Evolutionary conservation across 2,797 vertebrate species (phyloP), one percentile per base, ranked within the genome.

Genomic region (Argya squamiceps): DNA sequence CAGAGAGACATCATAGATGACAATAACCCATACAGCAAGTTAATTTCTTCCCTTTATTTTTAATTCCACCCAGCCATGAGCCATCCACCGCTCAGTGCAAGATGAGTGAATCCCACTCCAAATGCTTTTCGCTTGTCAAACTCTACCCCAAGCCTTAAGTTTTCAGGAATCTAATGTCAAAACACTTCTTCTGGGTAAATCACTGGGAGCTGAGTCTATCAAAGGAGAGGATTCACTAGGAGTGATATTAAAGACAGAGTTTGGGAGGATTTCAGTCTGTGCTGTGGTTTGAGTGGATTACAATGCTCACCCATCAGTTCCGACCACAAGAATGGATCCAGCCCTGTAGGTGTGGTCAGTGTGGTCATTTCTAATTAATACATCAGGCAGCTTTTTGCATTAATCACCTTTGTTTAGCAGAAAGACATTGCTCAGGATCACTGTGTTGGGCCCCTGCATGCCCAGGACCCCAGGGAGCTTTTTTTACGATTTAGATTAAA

Each of bases 41-140:
- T 94, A 88, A 84, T 92, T 93, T 89, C 32, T 74, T 83, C 78
- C 41, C 44, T 88, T 70, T 92, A 83, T 96, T 96, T 97, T 97
- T 97, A 96, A 94, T 96, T 92, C 89, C 60, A 83, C 29, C 70
- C 84, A 93, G 77, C 92, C 30, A 29, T 5, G 50, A 95, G 80
- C 79, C 14, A 5, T 95, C 84, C 60, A 41, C 77, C 15, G 4
- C 24, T 89, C 65, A 82, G 75, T 53, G 36, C 78, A 82, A 95
- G 89, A 96, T 95, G 91, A 97, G 97, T 93, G 84, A 97, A 92
- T 91, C 82, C 43, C 73, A 63, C 82, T 87, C 56, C 80, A 79
- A 94, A 93, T 77, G 68, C 56, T 93, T 97, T 92, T 93, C 84
- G 75, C 75, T 69, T 87, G 92, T 94, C 94, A 97, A 79, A 89